Conservation (phyloP, 2,113 vertebrate genomes). For the Oncorhynchus nerka region DNA sequence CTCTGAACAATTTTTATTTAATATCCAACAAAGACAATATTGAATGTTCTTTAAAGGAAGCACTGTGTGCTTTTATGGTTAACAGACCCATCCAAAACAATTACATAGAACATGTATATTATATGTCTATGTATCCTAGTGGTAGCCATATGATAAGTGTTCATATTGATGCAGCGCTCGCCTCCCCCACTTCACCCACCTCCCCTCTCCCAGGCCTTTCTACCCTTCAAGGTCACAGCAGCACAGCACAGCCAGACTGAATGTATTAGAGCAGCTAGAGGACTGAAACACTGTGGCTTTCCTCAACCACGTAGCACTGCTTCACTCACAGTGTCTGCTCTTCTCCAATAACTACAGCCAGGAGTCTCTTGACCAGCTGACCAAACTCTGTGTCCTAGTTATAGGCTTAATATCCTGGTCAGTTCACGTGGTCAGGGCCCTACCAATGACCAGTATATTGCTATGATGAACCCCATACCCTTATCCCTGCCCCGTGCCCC, state of each 20-base stretch:
- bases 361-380: too few species aligned
- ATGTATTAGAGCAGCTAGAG: conserved; percentile 46
- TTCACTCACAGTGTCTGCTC: conserved; percentile 26
- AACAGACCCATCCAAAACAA: not conserved
- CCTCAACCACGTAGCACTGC: conserved; percentile 32
- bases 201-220: conserved; percentile 34
- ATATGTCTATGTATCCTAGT: not conserved
- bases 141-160: conserved; percentile 49
- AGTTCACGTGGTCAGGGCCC: not conserved
- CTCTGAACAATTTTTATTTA: too few species aligned
- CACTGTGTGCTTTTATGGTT: not conserved
- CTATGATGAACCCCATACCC: not conserved
- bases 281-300: conserved; percentile 43
- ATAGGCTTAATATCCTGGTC: too few species aligned
- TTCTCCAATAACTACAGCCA: not conserved
- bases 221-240: conserved; percentile 58
- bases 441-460: not conserved
- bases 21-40: too few species aligned
- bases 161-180: conserved; percentile 39
- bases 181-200: conserved; percentile 4
- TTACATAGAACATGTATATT: not conserved
- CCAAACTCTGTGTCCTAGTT: too few species aligned
- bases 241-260: conserved; percentile 40
- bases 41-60: not conserved
- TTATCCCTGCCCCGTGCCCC: conserved; percentile 32